Base-by-base conservation (phyloP, 2,797 vertebrate species). In the Micrastur ruficollis region DNA sequence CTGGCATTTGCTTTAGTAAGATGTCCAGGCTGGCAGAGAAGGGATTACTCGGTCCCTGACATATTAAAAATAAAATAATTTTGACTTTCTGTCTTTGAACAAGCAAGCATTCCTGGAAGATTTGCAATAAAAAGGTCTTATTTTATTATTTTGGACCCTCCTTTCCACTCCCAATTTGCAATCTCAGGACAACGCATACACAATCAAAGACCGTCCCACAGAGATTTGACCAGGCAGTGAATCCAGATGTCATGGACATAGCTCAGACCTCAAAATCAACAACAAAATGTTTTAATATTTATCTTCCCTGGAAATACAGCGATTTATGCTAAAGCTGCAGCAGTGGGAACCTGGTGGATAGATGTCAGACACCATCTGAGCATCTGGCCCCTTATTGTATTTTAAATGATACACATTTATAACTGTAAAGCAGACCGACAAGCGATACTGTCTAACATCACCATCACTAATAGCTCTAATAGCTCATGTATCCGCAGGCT, bases 381-480 rank as follows among this genome's bases (percentile, higher is more conserved):
- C 89, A 94, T 96, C 89, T 96, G 93, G 81, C 67, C 89, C 65
- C 53, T 74, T 93, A 93, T 75, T 95, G 95, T 66, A 81, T 96
- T 95, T 96, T 91, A 95, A 96, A 96, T 93, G 47, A 93, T 87
- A 67, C 75, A 96, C 95, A 90, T 97, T 98, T 97, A 95, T 90
- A 95, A 96, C 95, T 89, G 86, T 96, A 96, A 96, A 95, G 81
- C 81, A 93, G 89, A 96, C 87, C 66, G 71, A 92, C 89, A 90
- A 87, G 92, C 10, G 80, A 97, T 90, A 86, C 62, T 93, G 88
- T 92, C 95, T 95, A 97, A 96, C 86, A 95, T 72, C 71, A 46
- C 7, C 92, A 97, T 88, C 82, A 73, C 94, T 95, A 95, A 97
- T 96, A 96, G 85, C 92, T 93, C 74, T 83, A 92, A 95, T 92